A percentile compares a stretch with the other conserved stretches of the same genome.
Conservation (phyloP, 2,888 invertebrate species). For the Philhelius pedissequus region DNA sequence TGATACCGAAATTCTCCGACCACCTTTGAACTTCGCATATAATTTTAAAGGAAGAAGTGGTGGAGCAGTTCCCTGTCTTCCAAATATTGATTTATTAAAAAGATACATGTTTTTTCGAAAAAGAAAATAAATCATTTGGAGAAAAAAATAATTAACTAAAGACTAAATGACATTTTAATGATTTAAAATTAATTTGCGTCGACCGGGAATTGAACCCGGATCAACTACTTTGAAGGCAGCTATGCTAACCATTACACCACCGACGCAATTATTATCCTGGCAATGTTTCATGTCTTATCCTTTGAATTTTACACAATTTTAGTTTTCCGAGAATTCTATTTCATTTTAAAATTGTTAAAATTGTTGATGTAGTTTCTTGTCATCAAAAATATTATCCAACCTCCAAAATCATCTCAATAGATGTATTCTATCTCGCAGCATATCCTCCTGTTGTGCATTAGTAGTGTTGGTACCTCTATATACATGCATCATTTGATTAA, state of each 20-base stretch:
- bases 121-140: no score
- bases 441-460: no score
- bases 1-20: no score
- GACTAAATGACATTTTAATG: neutral
- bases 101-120: no score
- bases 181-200: conserved; percentile 73
- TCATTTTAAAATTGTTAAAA: neutral
- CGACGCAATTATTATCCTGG: conserved; percentile 74
- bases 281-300: neutral
- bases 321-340: neutral
- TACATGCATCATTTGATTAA: conserved; percentile 57
- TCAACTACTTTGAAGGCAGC: conserved; percentile 80
- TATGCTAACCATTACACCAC: conserved; percentile 80
- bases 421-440: neutral
- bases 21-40: no score
- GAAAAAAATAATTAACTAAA: no score
- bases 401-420: conserved; percentile 27
- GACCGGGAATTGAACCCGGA: conserved; percentile 80
- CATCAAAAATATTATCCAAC: conserved; percentile 3
- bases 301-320: no score
- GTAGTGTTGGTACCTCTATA: neutral
- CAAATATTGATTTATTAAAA: no score
- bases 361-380: no score
- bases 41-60: no score
- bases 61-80: no score